phyloP scores from a whole-genome alignment of 2,888 invertebrate genomes.

The Xestia sexstrigata region DNA sequence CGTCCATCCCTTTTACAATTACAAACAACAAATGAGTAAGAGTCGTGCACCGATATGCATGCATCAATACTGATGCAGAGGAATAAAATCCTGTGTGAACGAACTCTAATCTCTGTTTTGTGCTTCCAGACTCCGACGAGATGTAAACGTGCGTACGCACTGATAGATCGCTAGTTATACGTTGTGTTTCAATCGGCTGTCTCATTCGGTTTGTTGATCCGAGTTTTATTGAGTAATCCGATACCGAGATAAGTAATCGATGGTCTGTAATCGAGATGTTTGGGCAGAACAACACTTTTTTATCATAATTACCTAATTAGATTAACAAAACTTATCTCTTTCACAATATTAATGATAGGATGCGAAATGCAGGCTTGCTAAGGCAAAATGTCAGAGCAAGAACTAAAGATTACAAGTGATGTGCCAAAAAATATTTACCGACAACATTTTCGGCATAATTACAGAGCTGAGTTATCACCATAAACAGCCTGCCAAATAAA shows the following conservation, averaged over 20 bases:
- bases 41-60: conserved; percentile 86
- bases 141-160: conserved; percentile 82
- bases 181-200: conserved; percentile 58
- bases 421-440: conserved; percentile 13
- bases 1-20: conserved; percentile 90
- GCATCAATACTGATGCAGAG: conserved; percentile 88
- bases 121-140: conserved; percentile 84
- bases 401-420: neutral
- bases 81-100: conserved; percentile 91
- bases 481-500: conserved; percentile 33
- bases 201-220: conserved; percentile 58
- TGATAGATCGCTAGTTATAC: conserved; percentile 75
- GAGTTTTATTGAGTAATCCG: conserved; percentile 54
- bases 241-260: conserved; percentile 21
- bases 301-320: conserved; percentile 19
- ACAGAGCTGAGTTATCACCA: conserved; percentile 4
- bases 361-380: neutral
- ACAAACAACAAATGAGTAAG: conserved; percentile 91
- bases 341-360: neutral
- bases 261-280: conserved; percentile 6
- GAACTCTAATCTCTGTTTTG: conserved; percentile 90
- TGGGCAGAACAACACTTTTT: neutral
- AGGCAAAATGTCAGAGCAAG: conserved; percentile 14
- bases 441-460: conserved; percentile 20
- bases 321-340: conserved; percentile 9